Evolutionary conservation across 2,113 vertebrate species (phyloP), one percentile per base, ranked within the genome.

Genomic region (Chauna torquata): DNA sequence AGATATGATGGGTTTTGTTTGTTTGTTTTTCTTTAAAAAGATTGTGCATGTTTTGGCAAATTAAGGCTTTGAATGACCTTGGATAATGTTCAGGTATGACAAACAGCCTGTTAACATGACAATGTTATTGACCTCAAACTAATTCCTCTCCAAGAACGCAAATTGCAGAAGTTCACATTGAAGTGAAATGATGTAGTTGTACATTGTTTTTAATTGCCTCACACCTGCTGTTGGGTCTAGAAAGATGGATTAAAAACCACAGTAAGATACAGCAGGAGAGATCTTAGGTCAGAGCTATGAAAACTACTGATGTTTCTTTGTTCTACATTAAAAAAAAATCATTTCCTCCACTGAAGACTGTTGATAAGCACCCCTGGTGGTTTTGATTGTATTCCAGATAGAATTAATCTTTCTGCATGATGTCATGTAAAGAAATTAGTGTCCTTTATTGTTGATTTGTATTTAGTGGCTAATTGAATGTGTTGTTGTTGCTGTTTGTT

Each of bases 221-320:
- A 91, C 92, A 97, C 90, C 96, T 98, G 96, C 95, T 98, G 80
- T 64, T 97, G 54, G 61, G 55, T 86, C 47, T 91, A 78, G 80
- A 75, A 92, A 91, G 22, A 92, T 28, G 19, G 38, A 94, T 79
- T 90, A 96, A 96, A 97, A 97, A 57, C 77, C 77, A 88, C 65
- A 55, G 49, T 71, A 86, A 96, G 82, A 94, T 96, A 71, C 76
- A 97, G 77, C 87, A 70, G 78, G 83, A 93, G 82, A 96, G 86
- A 92, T 82, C 86, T 95, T 88, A 97, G 96, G 93, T 97, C 97
- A 98, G 95, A 84, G 52, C 84, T 98, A 74, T 90, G 85, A 97
- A 98, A 98, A 97, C 74, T 97, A 87, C 20, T 75, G 57, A 50
- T 95, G 64, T 96, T 97, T 96, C 77, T 94, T 98, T 98, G 92